These are phyloP conservation scores for Torymus texanus DNA, from an alignment of 2,888 invertebrate species.

Conservation along the genomic window DNA sequence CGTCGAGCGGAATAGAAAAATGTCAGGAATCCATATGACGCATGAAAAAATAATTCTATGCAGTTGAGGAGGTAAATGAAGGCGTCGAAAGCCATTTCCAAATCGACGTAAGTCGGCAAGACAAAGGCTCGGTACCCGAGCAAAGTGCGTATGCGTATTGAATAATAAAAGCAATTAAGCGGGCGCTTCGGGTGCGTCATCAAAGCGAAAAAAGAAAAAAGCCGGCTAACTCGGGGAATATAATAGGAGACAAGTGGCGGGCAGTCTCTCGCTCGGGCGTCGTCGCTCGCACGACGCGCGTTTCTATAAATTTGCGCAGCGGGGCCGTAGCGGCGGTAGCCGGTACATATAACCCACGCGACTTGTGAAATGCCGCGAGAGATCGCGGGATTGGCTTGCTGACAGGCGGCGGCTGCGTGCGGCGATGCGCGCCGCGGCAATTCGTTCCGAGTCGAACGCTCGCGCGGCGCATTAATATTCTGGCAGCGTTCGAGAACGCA, in stretches of 20 bases:
- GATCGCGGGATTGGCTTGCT: constrained; percentile 64
- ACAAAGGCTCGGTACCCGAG: background rate
- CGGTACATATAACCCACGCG: background rate
- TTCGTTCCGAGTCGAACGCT: constrained; percentile 67
- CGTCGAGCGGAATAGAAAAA: background rate
- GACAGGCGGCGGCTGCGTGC: constrained; percentile 61
- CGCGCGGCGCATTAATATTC: constrained; percentile 67
- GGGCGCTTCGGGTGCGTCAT: constrained; percentile 14
- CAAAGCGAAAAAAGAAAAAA: constrained; percentile 28
- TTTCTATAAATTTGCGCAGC: constrained; percentile 31
- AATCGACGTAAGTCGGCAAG: constrained; percentile 23
- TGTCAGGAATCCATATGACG: constrained; percentile 3
- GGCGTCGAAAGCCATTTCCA: constrained; percentile 17
- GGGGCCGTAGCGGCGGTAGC: constrained; percentile 47
- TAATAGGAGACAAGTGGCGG: no score
- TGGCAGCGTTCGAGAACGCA: constrained; percentile 63
- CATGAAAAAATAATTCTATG: constrained; percentile 1
- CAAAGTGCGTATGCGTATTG: constrained; percentile 53
- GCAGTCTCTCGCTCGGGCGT: no score
- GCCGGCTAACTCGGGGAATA: background rate
- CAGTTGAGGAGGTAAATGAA: background rate
- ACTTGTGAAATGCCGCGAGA: constrained; percentile 62
- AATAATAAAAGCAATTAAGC: constrained; percentile 58
- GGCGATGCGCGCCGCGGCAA: constrained; percentile 59
- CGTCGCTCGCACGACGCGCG: background rate